Conservation (phyloP, 2,888 invertebrate species). For the Pristionchus exspectatus region DNA sequence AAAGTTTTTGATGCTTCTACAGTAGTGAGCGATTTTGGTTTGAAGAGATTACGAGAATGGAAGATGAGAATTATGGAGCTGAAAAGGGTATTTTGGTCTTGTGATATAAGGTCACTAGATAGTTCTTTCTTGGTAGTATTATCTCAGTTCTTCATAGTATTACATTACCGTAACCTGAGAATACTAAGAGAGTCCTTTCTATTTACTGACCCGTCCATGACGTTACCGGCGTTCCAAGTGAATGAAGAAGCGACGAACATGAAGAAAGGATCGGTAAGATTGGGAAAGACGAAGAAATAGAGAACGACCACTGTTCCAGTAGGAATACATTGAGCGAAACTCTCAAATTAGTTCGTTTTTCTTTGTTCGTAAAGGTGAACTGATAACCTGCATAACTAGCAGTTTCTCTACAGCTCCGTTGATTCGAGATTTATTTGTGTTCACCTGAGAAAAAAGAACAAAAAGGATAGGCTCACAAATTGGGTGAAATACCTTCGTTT, state of each 20-base stretch:
- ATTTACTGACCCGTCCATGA: constrained; percentile 23
- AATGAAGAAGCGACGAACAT: constrained; percentile 29
- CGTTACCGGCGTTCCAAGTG: constrained; percentile 14
- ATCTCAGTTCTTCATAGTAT: neutral
- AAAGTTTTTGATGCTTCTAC: neutral
- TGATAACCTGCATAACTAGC: neutral
- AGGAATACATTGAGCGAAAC: constrained; percentile 8
- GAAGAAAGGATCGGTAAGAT: neutral
- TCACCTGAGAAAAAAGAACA: neutral
- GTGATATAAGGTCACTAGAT: neutral
- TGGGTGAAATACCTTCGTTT: neutral
- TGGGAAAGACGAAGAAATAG: constrained; percentile 9
- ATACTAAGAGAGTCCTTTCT: neutral
- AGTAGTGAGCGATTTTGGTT: neutral
- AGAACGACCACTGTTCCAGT: neutral
- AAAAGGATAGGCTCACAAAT: neutral
- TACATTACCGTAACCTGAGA: neutral
- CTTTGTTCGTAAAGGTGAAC: neutral
- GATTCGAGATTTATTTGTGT: neutral
- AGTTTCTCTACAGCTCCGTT: neutral
- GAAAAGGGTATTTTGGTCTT: neutral
- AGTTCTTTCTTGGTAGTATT: neutral
- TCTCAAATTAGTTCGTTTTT: neutral
- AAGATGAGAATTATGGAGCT: neutral
- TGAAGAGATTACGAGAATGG: neutral